Evolutionary conservation across 2,113 vertebrate species (phyloP).

Genomic region (Hippocampus comes): DNA sequence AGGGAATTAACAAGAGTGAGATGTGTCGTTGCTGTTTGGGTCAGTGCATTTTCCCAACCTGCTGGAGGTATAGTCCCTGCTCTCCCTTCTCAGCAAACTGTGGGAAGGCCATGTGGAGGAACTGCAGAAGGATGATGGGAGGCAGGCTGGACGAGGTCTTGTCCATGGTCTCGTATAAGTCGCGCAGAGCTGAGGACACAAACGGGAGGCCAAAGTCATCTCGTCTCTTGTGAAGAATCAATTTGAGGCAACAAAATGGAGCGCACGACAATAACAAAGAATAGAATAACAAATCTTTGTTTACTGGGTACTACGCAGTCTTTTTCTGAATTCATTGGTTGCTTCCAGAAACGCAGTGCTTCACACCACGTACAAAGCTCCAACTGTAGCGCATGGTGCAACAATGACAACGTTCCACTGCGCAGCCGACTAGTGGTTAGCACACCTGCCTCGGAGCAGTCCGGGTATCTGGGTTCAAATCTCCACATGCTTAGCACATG

Average conservation of each 20-base stretch:
- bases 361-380: no score
- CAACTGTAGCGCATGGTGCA: no score
- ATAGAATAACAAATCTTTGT: no score
- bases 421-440: no score
- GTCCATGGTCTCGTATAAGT: constrained; percentile 98
- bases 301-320: no score
- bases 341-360: no score
- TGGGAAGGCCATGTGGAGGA: constrained; percentile 98
- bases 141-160: constrained; percentile 98
- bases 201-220: background rate
- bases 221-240: background rate
- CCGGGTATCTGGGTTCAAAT: no score
- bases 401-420: no score
- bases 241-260: background rate
- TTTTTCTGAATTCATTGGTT: no score
- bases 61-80: constrained; percentile 97
- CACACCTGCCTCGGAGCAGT: no score
- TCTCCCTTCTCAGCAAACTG: constrained; percentile 98
- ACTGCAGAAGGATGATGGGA: constrained; percentile 96
- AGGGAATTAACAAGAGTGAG: background rate
- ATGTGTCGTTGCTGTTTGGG: background rate
- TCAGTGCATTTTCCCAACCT: constrained; percentile 71
- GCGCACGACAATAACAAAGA: background rate
- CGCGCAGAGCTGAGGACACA: constrained; percentile 85
- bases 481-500: no score